These are phyloP conservation scores for Penaeus indicus DNA, from an alignment of 1,140 invertebrate species.

Conservation along the genomic window DNA sequence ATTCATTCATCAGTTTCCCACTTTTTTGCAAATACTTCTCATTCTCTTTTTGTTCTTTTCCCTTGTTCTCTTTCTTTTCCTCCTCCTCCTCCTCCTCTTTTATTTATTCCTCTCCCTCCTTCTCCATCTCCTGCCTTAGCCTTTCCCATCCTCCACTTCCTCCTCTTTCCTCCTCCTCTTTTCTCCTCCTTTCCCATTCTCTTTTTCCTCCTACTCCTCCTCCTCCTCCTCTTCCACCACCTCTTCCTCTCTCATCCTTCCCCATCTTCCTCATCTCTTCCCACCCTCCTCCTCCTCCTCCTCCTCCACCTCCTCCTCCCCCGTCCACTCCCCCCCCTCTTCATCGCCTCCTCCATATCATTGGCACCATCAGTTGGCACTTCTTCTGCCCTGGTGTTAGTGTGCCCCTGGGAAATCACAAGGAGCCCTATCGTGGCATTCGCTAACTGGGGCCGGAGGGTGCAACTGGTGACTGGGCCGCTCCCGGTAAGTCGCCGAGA, in stretches of 20 bases:
- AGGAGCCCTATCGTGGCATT: constrained; percentile 49
- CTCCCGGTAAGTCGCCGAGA: background rate
- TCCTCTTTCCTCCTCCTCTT: constrained; percentile 9
- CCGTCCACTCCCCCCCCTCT: background rate
- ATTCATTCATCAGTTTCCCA: too few relatives aligned
- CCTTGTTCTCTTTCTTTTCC: background rate
- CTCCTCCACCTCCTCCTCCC: background rate
- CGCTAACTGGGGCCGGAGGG: constrained; percentile 16
- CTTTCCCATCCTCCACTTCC: background rate
- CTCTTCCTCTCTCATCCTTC: background rate
- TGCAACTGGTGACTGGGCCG: background rate
- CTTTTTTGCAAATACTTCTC: background rate
- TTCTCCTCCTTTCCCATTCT: background rate
- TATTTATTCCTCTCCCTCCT: background rate
- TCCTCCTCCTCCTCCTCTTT: background rate
- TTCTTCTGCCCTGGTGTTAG: constrained; percentile 55
- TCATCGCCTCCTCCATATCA: constrained; percentile 45
- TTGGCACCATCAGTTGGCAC: constrained; percentile 62
- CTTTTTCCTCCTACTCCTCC: background rate
- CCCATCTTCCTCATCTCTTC: background rate
- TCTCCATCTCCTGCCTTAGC: background rate
- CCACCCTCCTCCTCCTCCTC: background rate
- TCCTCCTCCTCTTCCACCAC: background rate
- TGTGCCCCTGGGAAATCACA: constrained; percentile 58
- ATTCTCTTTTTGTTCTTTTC: background rate